Percentiles rank a stretch among this genome's conserved stretches.
Evolutionary conservation across 2,113 vertebrate genomes (phyloP).

Genomic region (Hiodon tergisus): DNA sequence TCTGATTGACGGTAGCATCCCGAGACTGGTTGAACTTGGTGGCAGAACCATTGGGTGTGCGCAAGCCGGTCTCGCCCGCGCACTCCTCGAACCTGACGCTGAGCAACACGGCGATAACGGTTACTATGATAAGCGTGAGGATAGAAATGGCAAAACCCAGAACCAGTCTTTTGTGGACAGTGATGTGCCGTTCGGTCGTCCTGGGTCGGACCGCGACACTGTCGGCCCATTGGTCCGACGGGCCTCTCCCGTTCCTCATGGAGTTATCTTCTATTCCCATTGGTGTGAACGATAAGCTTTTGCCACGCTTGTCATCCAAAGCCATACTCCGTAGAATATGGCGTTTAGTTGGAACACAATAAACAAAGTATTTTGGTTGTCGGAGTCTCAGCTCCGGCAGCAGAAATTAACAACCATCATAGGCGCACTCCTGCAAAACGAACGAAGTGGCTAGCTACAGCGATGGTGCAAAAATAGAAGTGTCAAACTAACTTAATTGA

Average conservation of each 20-base stretch:
- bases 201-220: conserved; percentile 71
- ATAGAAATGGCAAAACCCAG: conserved; percentile 85
- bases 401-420: conserved; percentile 13
- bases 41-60: conserved; percentile 35
- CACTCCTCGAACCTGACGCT: conserved; percentile 85
- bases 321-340: conserved; percentile 52
- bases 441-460: not conserved
- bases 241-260: conserved; percentile 74
- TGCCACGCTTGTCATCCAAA: conserved; percentile 58
- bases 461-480: conserved; percentile 9
- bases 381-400: conserved; percentile 21
- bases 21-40: conserved; percentile 46
- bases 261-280: conserved; percentile 79
- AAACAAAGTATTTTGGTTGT: conserved; percentile 5
- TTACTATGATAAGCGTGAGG: conserved; percentile 80
- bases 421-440: not conserved
- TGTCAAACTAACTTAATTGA: conserved; percentile 16
- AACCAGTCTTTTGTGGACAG: conserved; percentile 80
- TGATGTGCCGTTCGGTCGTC: conserved; percentile 80
- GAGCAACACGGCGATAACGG: conserved; percentile 80
- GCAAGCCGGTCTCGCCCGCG: conserved; percentile 43
- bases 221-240: conserved; percentile 81
- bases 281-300: conserved; percentile 49
- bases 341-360: conserved; percentile 12
- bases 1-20: conserved; percentile 51